Base-by-base conservation (phyloP, 2,888 invertebrate species). In the Noctua janthe region DNA sequence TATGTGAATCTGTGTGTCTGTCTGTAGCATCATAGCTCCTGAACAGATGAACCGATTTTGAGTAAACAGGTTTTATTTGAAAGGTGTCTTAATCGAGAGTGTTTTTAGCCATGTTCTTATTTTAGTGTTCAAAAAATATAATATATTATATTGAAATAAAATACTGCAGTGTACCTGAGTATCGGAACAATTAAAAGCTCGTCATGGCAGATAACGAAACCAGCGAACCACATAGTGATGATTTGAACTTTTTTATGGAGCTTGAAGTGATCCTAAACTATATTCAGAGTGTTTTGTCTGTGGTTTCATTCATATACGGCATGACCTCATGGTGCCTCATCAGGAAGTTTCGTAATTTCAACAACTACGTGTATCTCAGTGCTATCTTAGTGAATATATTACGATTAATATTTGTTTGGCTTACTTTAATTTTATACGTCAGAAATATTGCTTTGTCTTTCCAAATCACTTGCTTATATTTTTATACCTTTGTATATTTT, bases 301-400 rank as follows among this genome's bases (percentile, higher is more conserved):
- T 80, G 13, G 4, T 17, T 3, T 39, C 76, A 10, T 76, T 82
- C 35, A 71, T 66, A 15, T 82, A 82, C 43, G 82, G 82, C 47
- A 35, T 82, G 35, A 74, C n/a, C 8, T 82, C 82, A 1, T 82
- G 82, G 82, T 82, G 64, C 70, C 17, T 82, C 43, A 49, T 82
- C 10, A 73, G 20, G 15, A 76, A 82, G 56, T 82, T 82, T 13
- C 82, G 82, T 29, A 49, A 35, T 64, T 76, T 82, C 59, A 76
- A 73, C 56, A 82, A 82, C n/a, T 81, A 47, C 29, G 74, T 81
- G 15, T 80, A 81, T 20, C 74, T 81, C 8, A 79, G 51, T 64
- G 51, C 70, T 7, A 67, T 77, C 6, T 6, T 79, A 1, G 79
- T 71, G 47, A 79, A 79, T 47, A 54, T 77, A 47, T 10, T 64